Base-by-base conservation (phyloP, 2,113 vertebrate species). In the Condylura cristata region DNA sequence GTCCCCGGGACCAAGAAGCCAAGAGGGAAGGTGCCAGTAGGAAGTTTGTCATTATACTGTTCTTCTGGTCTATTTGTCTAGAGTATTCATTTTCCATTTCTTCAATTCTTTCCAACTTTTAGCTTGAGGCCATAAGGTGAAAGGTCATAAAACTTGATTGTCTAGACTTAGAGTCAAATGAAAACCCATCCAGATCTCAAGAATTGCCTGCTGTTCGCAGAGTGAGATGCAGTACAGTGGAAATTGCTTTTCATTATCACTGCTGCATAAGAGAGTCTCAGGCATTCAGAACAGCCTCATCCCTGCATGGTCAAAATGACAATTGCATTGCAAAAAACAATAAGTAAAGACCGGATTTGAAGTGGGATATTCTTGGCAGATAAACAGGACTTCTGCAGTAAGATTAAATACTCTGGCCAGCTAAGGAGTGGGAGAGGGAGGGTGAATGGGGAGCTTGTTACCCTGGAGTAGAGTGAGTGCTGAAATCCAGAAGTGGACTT, bases 81-180 rank as follows among this genome's bases (percentile, higher is more conserved):
- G 79, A 66, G 94, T 48, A 91, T 96, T 97, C 79, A 86, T 97
- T 97, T 97, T 96, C 91, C 94, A 76, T 90, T 96, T 96, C 96
- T 96, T 96, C 90, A 93, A n/a, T 93, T 97, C 91, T 96, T 98
- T 96, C 96, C 96, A 88, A 97, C 97, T 97, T 98, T 96, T 97
- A 97, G 89, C 95, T 92, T 97, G 84, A 95, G 96, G 97, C 72
- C 91, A 51, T 95, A 83, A 97, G 97, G 83, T 97, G 87, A 98
- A 98, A 97, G 94, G 68, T 96, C 97, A 96, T 97, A 96, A 97
- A 98, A 95, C 60, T 90, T 92, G 89, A 91, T 96, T 97, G 96
- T 97, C 71, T 92, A 96, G 97, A 72, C 90, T 97, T 37, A 84
- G 75, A 96, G 95, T 92, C 92, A 96, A 96, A 94, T 90, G 70